These are phyloP conservation scores for Pangasius macronema DNA, from an alignment of 2,797 vertebrate species.

Conservation along the genomic window DNA sequence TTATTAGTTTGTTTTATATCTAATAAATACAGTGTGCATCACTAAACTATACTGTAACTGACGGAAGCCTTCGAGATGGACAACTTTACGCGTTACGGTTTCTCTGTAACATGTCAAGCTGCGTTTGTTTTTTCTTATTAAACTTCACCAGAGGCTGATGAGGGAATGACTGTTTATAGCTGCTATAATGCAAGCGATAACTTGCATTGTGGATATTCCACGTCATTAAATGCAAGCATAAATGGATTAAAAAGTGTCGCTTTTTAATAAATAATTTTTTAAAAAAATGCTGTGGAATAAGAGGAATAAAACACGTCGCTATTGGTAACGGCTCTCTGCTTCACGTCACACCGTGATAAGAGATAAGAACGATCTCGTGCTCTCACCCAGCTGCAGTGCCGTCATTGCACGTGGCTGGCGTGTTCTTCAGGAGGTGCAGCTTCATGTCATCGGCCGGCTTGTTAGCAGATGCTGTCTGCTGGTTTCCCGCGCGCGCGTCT, in stretches of 20 bases:
- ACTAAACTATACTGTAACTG: not conserved
- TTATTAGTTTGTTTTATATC: not conserved
- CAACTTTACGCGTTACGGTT: not conserved
- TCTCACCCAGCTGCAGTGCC: conserved; percentile 77
- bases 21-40: not conserved
- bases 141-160: not conserved
- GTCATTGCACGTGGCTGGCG: conserved; percentile 74
- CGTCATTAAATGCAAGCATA: not conserved
- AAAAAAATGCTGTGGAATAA: not conserved
- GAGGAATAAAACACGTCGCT: not conserved
- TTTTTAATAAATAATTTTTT: not conserved
- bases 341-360: not conserved
- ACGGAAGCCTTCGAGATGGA: not conserved
- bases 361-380: too few species aligned
- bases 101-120: not conserved
- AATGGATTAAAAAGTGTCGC: not conserved
- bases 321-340: not conserved
- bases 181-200: not conserved
- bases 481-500: conserved; percentile 51
- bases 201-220: not conserved
- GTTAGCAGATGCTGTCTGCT: conserved; percentile 55
- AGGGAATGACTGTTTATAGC: not conserved
- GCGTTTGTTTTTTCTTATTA: not conserved
- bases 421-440: conserved; percentile 76
- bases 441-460: conserved; percentile 75